These are phyloP conservation scores for Athalia rosae DNA, from an alignment of 2,888 invertebrate genomes.

Conservation along the genomic window DNA sequence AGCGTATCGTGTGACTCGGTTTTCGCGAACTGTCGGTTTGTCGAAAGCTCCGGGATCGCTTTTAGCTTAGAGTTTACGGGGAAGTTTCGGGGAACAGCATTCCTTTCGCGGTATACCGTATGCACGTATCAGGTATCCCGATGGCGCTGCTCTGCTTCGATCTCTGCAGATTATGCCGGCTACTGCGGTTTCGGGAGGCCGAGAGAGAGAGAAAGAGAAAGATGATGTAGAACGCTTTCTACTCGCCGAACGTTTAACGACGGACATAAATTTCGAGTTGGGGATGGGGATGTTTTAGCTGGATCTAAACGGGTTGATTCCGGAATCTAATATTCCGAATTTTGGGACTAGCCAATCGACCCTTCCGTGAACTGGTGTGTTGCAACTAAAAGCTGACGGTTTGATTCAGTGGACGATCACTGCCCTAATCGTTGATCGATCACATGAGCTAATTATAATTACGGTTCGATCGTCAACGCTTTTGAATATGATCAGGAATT, in stretches of 20 bases:
- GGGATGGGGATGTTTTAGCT: constrained; percentile 10
- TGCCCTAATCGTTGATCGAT: background rate
- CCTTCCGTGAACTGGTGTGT: background rate
- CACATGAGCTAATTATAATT: background rate
- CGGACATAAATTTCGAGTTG: constrained; percentile 25
- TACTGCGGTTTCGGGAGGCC: background rate
- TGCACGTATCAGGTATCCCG: background rate
- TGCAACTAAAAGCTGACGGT: background rate
- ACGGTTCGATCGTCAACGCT: no score
- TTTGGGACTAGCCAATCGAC: no score
- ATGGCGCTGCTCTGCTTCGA: background rate
- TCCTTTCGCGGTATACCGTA: background rate
- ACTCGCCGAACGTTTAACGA: constrained; percentile 16
- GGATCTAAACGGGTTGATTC: constrained; percentile 7
- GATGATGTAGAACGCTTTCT: background rate
- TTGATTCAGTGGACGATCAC: background rate
- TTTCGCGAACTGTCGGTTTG: background rate
- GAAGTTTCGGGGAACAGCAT: constrained; percentile 5
- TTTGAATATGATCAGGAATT: no score
- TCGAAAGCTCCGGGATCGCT: background rate
- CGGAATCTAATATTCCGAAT: constrained; percentile 34
- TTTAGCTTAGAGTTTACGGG: background rate
- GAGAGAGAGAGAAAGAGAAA: background rate
- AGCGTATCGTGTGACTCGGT: no score
- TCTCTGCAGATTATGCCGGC: no score